Evolutionary conservation across 2,113 vertebrate genomes (phyloP).

Genomic region (Phycodurus eques): DNA sequence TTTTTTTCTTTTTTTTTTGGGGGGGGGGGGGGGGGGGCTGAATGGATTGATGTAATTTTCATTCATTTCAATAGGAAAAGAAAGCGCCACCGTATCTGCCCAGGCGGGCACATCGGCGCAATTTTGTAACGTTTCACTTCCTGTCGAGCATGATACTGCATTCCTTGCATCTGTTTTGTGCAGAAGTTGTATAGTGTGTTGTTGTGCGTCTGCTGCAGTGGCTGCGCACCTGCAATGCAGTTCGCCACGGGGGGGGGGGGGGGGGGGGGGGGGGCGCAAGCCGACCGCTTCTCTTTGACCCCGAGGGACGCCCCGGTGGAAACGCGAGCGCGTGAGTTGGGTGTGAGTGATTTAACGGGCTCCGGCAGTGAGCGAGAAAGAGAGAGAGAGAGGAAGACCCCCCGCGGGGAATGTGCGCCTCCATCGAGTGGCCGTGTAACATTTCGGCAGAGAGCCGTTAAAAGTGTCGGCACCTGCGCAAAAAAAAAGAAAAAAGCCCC

Average conservation of each 20-base stretch:
- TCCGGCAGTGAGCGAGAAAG: background rate
- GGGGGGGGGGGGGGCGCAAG: background rate
- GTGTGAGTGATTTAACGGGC: background rate
- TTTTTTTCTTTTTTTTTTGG: no score
- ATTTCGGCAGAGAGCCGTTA: background rate
- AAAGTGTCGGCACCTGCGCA: background rate
- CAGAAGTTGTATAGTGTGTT: background rate
- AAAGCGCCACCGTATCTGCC: no score
- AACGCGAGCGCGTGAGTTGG: background rate
- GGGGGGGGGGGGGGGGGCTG: no score
- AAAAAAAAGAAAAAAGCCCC: background rate
- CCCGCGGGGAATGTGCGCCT: background rate
- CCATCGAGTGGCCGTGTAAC: background rate
- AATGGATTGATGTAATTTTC: no score
- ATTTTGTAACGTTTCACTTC: no score
- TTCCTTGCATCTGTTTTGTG: background rate
- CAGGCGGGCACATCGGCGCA: no score
- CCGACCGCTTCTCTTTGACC: background rate
- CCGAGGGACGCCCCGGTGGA: background rate
- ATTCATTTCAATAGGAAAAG: no score
- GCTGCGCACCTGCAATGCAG: conserved; percentile 32
- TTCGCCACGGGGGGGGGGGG: conserved; percentile 1
- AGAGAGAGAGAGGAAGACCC: no score
- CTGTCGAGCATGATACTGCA: background rate
- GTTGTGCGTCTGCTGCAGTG: conserved; percentile 26